These are phyloP conservation scores for Ceratina calcarata DNA, from an alignment of 1,140 invertebrate genomes.

Conservation along the genomic window DNA sequence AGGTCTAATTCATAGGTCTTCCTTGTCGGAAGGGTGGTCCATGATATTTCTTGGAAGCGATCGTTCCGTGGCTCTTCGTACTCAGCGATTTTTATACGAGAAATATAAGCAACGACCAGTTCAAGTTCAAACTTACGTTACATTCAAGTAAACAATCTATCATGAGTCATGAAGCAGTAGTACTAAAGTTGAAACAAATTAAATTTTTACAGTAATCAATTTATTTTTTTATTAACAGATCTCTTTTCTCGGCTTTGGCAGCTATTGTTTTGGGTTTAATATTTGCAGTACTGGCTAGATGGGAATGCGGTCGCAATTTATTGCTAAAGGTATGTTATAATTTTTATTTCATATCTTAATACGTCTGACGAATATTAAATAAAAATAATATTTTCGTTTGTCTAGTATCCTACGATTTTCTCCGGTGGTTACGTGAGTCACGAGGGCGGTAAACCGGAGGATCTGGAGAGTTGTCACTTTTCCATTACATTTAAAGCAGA, in stretches of 20 bases:
- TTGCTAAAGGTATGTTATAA: constrained; percentile 82
- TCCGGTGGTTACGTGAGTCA: constrained; percentile 85
- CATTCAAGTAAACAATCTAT: constrained; percentile 71
- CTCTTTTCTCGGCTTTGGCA: constrained; percentile 78
- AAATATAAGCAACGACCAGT: constrained; percentile 86
- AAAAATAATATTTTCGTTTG: constrained; percentile 25
- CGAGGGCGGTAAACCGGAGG: constrained; percentile 84
- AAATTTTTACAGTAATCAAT: constrained; percentile 28
- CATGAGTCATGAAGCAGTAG: constrained; percentile 1
- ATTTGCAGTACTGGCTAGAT: constrained; percentile 85
- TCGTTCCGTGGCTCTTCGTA: constrained; percentile 87
- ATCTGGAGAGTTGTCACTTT: constrained; percentile 84
- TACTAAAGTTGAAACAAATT: constrained; percentile 2
- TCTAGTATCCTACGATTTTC: constrained; percentile 87
- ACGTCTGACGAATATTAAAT: neutral
- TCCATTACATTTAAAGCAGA: constrained; percentile 86
- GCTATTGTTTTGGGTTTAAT: constrained; percentile 82
- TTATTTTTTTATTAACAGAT: constrained; percentile 61
- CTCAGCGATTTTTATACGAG: constrained; percentile 88
- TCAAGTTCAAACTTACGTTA: constrained; percentile 85
- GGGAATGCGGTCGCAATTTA: constrained; percentile 83
- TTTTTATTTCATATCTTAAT: constrained; percentile 16
- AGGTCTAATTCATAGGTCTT: constrained; percentile 83
- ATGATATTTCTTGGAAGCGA: constrained; percentile 91
- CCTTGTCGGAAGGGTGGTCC: constrained; percentile 85